A percentile compares a stretch with the other conserved stretches of the same genome.
Conservation (phyloP, 2,888 invertebrate species). For the Hirtodrosophila alboralis region DNA sequence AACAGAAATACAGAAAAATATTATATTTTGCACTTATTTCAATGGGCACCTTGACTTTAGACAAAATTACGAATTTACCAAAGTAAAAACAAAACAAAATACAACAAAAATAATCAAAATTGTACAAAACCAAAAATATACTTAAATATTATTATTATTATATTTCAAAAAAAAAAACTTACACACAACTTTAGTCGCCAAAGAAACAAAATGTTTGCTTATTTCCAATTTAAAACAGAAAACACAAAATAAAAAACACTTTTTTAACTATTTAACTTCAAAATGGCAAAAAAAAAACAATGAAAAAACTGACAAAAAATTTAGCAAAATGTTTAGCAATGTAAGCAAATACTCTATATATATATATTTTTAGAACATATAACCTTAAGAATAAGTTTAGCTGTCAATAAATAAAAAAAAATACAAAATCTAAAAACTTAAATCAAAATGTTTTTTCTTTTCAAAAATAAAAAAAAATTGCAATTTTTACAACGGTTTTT, state of each 20-base stretch:
- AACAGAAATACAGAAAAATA: too few species aligned
- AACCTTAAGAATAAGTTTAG: constrained; percentile 64
- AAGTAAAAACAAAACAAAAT: constrained; percentile 25
- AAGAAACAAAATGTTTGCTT: constrained; percentile 32
- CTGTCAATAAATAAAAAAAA: constrained; percentile 64
- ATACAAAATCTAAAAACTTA: constrained; percentile 20
- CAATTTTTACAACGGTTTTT: constrained; percentile 20
- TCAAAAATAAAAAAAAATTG: background rate
- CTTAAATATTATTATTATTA: constrained; percentile 13
- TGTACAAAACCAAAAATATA: constrained; percentile 32
- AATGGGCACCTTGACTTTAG: constrained; percentile 56
- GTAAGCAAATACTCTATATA: constrained; percentile 55
- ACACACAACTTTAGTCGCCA: constrained; percentile 27
- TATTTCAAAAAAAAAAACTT: too few species aligned
- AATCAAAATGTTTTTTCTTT: constrained; percentile 1
- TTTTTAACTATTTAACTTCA: constrained; percentile 43
- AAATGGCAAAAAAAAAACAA: constrained; percentile 14
- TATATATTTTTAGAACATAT: constrained; percentile 74
- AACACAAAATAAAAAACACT: constrained; percentile 31
- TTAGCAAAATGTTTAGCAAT: constrained; percentile 54
- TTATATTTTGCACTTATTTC: constrained; percentile 70
- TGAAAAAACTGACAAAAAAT: constrained; percentile 8
- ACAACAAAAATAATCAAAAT: constrained; percentile 39
- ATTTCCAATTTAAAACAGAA: constrained; percentile 25
- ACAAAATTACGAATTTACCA: constrained; percentile 58